These are phyloP conservation scores for Ephestia elutella DNA, from an alignment of 1,140 invertebrate genomes.

Conservation along the genomic window DNA sequence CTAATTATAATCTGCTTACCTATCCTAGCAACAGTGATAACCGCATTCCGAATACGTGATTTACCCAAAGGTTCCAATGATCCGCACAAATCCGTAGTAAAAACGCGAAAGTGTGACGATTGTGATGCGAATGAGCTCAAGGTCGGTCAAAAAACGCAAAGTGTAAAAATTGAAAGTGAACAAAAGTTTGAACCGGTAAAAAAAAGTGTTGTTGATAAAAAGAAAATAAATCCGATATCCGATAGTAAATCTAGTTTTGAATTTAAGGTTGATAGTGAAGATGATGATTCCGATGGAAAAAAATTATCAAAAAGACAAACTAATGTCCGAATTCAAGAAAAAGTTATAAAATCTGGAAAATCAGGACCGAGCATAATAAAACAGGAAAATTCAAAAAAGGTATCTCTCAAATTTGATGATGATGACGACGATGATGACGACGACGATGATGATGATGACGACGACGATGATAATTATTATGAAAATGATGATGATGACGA, in stretches of 20 bases:
- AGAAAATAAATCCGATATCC: conserved; percentile 23
- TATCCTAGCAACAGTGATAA: conserved; percentile 65
- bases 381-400: background rate
- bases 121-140: conserved; percentile 59
- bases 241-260: conserved; percentile 21
- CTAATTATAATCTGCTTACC: conserved; percentile 63
- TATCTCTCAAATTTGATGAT: conserved; percentile 6
- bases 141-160: conserved; percentile 42
- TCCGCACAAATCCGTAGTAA: conserved; percentile 31
- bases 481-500: conserved; percentile 32
- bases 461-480: conserved; percentile 11
- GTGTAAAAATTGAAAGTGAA: conserved; percentile 55
- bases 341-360: background rate
- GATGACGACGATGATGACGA: conserved; percentile 32
- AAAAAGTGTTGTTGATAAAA: conserved; percentile 41
- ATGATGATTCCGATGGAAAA: conserved; percentile 19
- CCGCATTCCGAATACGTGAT: conserved; percentile 68
- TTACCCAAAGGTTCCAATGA: conserved; percentile 47
- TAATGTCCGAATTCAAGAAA: conserved; percentile 6
- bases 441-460: conserved; percentile 29
- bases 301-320: conserved; percentile 21
- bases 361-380: background rate
- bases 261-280: conserved; percentile 26
- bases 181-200: conserved; percentile 48
- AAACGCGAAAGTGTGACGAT: conserved; percentile 53